These are phyloP conservation scores for Papilio protenor DNA, from an alignment of 2,888 invertebrate species.

Conservation along the genomic window DNA sequence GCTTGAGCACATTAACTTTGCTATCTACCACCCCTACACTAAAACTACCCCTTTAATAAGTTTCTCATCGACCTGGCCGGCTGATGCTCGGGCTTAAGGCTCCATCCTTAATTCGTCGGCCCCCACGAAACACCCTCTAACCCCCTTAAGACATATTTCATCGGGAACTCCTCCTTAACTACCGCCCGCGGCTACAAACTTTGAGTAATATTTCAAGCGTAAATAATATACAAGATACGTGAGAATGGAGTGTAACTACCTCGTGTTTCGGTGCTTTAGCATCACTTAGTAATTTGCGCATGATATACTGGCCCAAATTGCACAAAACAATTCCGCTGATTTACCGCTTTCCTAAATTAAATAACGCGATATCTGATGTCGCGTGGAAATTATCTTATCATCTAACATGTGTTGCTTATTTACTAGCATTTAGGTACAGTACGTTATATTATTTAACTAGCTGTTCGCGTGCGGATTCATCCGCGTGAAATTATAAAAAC, in stretches of 20 bases:
- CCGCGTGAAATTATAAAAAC: no score
- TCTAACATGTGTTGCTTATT: not conserved
- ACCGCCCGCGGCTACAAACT: slow-evolving; percentile 69
- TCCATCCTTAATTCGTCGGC: slow-evolving; percentile 67
- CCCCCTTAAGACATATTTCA: slow-evolving; percentile 79
- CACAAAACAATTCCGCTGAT: slow-evolving; percentile 32
- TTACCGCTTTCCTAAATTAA: slow-evolving; percentile 36
- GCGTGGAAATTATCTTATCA: slow-evolving; percentile 16
- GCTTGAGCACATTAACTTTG: slow-evolving; percentile 52
- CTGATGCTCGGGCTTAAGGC: slow-evolving; percentile 75
- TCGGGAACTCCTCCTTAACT: slow-evolving; percentile 78
- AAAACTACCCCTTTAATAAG: slow-evolving; percentile 65
- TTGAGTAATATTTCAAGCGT: slow-evolving; percentile 76
- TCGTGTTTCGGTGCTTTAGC: slow-evolving; percentile 37
- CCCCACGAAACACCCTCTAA: slow-evolving; percentile 56
- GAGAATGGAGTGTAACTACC: slow-evolving; percentile 49
- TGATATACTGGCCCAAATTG: slow-evolving; percentile 41
- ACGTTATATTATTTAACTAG: not conserved
- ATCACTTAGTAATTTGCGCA: slow-evolving; percentile 41
- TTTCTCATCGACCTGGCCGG: slow-evolving; percentile 67
- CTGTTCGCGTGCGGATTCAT: no score
- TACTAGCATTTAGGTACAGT: not conserved
- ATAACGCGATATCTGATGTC: slow-evolving; percentile 34
- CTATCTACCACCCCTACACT: slow-evolving; percentile 49
- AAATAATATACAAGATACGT: slow-evolving; percentile 77